Base-by-base conservation (phyloP, 2,888 invertebrate genomes). In the Pachymerium ferrugineum region DNA sequence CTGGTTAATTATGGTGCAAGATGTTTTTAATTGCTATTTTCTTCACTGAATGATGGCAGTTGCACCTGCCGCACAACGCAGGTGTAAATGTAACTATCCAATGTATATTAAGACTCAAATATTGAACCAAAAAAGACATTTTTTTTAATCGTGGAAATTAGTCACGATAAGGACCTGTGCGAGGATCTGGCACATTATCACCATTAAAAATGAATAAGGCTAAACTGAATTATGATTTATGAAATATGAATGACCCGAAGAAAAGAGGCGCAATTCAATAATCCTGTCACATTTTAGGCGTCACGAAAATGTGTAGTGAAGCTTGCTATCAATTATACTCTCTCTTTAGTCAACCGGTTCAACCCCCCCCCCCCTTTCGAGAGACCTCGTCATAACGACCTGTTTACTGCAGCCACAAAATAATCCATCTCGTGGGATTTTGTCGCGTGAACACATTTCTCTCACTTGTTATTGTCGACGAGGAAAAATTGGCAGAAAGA, bases 201-300 rank as follows among this genome's bases (percentile, higher is more conserved):
- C 22, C 62, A 62, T 62, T 62, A 62, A 62, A 62, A 62, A 62
- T 62, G 62, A 62, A 62, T 62, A 10, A n/a, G 28, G 8, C n/a
- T 3, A 5, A 62, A 62, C 14, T 62, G 62, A 62, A 62, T 62
- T 62, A 62, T n/a, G 25, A 62, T 25, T 28, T n/a, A 62, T 62
- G 28, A 62, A 62, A 62, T 62, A 62, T 62, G 28, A 62, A 62
- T 62, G 62, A 62, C n/a, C n/a, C n/a, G 28, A 6, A n/a, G n/a
- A 6, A 28, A 22, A 25, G 38, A 54, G 2, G 3, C 3, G 22
- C 19, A 54, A 54, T 22, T 22, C 54, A 14, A 54, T 54, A 54
- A 54, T 54, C 25, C 22, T 54, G 54, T 54, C 54, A 54, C 54
- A 54, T 22, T 54, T 22, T 54, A 47, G 47, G 47, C 22, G 19